Evolutionary conservation across 2,797 vertebrate genomes (phyloP).

Genomic region (Tarsius wallacei): DNA sequence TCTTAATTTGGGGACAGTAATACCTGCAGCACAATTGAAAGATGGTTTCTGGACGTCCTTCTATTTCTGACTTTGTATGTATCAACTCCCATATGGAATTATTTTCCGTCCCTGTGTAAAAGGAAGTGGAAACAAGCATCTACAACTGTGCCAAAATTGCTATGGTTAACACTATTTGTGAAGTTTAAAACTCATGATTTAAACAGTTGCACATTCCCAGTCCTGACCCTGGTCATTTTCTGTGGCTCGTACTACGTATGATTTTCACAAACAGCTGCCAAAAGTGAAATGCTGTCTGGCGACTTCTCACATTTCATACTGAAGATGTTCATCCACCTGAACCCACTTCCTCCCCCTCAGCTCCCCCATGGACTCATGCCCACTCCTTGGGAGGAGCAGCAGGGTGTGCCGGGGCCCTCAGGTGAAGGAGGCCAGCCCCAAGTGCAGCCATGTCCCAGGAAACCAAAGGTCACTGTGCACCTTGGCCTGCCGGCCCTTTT

Average conservation of each 20-base stretch:
- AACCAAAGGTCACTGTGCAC: rapidly evolving
- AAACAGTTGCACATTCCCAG: not conserved
- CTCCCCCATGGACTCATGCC: not conserved
- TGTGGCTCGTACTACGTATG: not conserved
- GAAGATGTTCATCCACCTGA: too few relatives aligned
- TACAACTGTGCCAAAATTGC: not conserved
- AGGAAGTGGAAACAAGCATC: not conserved
- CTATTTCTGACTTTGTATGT: constrained; percentile 97
- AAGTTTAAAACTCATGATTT: not conserved
- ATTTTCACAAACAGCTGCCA: not conserved
- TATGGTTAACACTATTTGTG: not conserved
- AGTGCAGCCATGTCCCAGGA: rapidly evolving
- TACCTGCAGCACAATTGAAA: constrained; percentile 99
- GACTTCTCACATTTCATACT: not conserved
- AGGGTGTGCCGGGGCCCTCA: not conserved
- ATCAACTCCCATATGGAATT: constrained; percentile 98
- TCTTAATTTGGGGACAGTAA: not conserved
- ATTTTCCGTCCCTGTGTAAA: constrained; percentile 93
- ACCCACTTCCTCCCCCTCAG: not conserved
- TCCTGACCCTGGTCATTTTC: not conserved
- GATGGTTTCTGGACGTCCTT: constrained; percentile 97
- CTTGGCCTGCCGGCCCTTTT: not conserved
- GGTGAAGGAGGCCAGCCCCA: not conserved
- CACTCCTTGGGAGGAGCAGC: not conserved
- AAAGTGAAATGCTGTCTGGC: not conserved